Evolutionary conservation across 2,888 invertebrate genomes (phyloP), one percentile per base, ranked within the genome.

Genomic region (Aplocera efformata): DNA sequence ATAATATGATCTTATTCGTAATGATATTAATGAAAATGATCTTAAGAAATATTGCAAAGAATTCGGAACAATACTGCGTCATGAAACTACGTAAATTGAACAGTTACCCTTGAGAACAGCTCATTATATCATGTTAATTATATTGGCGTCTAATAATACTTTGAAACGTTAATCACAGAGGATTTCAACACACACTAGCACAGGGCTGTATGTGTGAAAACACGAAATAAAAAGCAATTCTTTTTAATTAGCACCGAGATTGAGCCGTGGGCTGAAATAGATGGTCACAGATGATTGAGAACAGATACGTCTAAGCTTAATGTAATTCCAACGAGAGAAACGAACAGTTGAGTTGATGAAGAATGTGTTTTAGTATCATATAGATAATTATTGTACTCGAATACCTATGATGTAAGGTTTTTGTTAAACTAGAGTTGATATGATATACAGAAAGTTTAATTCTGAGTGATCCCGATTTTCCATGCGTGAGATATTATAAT

Each of bases 161-260:
- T 60, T 61, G 54, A 60, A 62, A 58, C 56, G 63, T 60, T 45
- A 70, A 73, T 81, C 75, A 79, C 67, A 63, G 57, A 62, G 72
- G 68, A 74, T 79, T 79, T 77, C 67, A 66, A 72, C 68, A 67
- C 64, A 57, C 58, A 52, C 56, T 17, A 17, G 5, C 13, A 17
- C 5, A 5, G 13, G 3, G 5, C 3, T 5, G 13, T 3, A 17
- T 17, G 20, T 31, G 6, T 31, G 81, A 79, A 79, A 79, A 77
- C 77, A 82, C 79, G 67, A 84, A 86, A 88, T 86, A 88, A 88
- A 84, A n/a, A 86, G 81, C 84, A 81, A 86, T 88, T 85, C 84
- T 86, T 88, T 86, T 80, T 86, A 88, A 86, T 86, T 85, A 88
- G 78, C 82, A 67, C 69, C 66, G 68, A 72, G 74, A 77, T 75